phyloP scores from a whole-genome alignment of 2,888 invertebrate genomes.

The Dasysyrphus albostriatus region DNA sequence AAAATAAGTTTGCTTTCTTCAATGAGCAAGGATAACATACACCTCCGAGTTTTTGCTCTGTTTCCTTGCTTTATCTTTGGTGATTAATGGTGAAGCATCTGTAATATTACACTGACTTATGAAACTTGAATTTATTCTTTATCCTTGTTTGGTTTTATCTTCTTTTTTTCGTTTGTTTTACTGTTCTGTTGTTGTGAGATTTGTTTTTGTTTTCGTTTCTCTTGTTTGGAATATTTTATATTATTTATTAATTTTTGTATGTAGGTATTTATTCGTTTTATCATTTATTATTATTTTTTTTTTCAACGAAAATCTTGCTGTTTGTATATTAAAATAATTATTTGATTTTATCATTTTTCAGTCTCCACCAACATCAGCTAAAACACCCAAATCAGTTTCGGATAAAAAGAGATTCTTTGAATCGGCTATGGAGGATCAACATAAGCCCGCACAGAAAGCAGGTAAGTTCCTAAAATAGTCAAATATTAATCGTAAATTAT shows the following conservation, averaged over 20 bases:
- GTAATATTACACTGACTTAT: conserved; percentile 69
- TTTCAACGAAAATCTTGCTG: conserved; percentile 44
- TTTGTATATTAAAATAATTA: conserved; percentile 59
- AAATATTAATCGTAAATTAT: background rate
- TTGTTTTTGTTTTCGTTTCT: conserved; percentile 24
- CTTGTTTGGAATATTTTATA: background rate
- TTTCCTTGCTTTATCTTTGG: conserved; percentile 55
- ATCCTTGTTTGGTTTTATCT: conserved; percentile 42
- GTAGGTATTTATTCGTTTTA: conserved; percentile 6
- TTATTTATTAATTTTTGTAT: background rate
- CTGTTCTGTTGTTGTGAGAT: conserved; percentile 60
- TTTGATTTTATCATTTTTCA: conserved; percentile 63
- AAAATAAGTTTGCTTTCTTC: conserved; percentile 6
- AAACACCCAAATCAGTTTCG: conserved; percentile 93
- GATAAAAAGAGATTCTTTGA: conserved; percentile 98
- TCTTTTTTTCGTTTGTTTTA: conserved; percentile 52
- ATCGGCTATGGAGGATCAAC: conserved; percentile 96
- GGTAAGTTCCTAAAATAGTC: conserved; percentile 85
- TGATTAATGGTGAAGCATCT: conserved; percentile 76
- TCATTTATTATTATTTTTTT: conserved; percentile 34
- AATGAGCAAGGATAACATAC: conserved; percentile 41
- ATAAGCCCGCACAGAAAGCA: conserved; percentile 93
- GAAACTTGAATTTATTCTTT: conserved; percentile 52
- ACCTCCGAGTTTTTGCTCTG: conserved; percentile 16
- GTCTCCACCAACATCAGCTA: conserved; percentile 89